phyloP scores from a whole-genome alignment of 2,113 vertebrate genomes.

The Lasiurus cinereus region DNA sequence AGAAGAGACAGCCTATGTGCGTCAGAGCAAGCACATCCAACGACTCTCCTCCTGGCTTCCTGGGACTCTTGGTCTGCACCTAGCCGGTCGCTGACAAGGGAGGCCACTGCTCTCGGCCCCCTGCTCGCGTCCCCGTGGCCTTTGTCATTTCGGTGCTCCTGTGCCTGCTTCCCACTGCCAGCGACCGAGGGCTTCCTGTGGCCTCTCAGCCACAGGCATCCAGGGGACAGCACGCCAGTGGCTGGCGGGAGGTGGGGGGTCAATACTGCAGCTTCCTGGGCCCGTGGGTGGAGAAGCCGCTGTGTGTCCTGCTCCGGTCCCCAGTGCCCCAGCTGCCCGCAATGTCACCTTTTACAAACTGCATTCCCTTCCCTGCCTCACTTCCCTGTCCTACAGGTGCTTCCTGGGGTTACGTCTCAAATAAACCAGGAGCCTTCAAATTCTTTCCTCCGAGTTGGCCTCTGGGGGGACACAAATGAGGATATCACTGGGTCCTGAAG shows the following conservation, averaged over 20 bases:
- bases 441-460: not conserved
- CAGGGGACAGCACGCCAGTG: not conserved
- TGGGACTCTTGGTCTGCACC: not conserved
- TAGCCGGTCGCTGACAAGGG: not conserved
- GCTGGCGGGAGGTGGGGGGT: not conserved
- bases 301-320: fast-evolving
- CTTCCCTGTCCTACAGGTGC: not conserved
- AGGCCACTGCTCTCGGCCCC: not conserved
- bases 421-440: not conserved
- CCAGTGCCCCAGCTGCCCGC: not conserved
- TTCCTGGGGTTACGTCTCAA: not conserved
- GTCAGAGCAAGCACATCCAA: not conserved
- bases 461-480: not conserved
- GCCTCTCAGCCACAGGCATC: not conserved
- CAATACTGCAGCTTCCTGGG: not conserved
- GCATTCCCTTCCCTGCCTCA: not conserved
- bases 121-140: fast-evolving
- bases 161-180: not conserved
- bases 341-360: not conserved
- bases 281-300: not conserved
- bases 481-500: not conserved
- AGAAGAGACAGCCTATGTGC: not conserved
- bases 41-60: not conserved
- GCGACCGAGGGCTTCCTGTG: not conserved
- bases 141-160: not conserved